Percentiles rank a stretch among this genome's conserved stretches.
phyloP scores from a whole-genome alignment of 2,113 vertebrate genomes.

The Henicopernis longicauda region DNA sequence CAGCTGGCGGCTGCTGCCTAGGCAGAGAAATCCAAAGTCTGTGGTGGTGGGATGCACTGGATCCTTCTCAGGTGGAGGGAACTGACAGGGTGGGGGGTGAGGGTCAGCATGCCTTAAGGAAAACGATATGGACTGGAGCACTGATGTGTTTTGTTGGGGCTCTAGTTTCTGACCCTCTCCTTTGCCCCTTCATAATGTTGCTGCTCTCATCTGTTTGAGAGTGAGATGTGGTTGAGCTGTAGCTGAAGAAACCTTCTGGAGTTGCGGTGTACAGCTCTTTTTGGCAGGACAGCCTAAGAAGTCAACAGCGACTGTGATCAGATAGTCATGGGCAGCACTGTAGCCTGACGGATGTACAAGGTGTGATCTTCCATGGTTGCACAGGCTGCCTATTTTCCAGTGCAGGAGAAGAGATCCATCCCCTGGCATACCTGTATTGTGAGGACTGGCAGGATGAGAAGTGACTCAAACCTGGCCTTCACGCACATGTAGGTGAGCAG shows the following conservation, averaged over 20 bases:
- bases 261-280: not conserved
- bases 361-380: not conserved
- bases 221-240: not conserved
- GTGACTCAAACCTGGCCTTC: not conserved
- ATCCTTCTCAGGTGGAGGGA: not conserved
- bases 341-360: fast-evolving
- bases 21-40: not conserved
- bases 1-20: not conserved
- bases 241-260: not conserved
- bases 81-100: fast-evolving
- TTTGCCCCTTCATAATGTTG: not conserved
- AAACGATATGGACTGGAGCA: not conserved
- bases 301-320: not conserved
- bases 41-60: not conserved
- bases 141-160: not conserved
- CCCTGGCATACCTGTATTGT: no score
- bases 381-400: not conserved
- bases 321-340: fast-evolving
- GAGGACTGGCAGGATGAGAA: not conserved
- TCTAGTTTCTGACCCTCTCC: not conserved
- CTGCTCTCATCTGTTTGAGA: not conserved
- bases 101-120: not conserved
- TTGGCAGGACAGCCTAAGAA: not conserved
- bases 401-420: not conserved
- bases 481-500: not conserved